Evolutionary conservation across 1,140 invertebrate species (phyloP).

Genomic region (Acromyrmex charruanus): DNA sequence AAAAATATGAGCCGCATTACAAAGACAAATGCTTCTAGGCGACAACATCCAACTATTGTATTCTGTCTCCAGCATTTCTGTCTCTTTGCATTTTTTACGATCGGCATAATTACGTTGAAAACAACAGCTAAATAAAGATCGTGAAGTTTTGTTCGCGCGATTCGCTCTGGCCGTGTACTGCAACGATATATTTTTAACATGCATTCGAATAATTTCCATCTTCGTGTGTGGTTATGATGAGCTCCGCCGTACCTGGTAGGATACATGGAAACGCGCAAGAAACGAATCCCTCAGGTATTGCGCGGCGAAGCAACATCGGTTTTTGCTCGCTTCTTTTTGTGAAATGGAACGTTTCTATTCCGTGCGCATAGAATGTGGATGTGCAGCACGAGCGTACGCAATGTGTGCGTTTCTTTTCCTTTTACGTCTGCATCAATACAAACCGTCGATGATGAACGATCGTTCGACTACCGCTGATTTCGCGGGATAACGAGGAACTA

Average conservation of each 20-base stretch:
- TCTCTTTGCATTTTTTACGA: background rate
- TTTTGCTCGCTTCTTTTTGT: conserved; percentile 41
- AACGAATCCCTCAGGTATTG: conserved; percentile 46
- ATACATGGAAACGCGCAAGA: conserved; percentile 35
- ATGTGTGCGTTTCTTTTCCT: conserved; percentile 19
- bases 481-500: conserved; percentile 26
- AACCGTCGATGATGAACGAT: conserved; percentile 55
- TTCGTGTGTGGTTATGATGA: conserved; percentile 21
- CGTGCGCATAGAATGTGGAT: conserved; percentile 29
- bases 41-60: conserved; percentile 21
- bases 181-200: background rate
- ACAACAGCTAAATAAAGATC: background rate
- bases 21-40: conserved; percentile 32
- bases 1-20: conserved; percentile 21
- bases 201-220: conserved; percentile 42
- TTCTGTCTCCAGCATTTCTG: background rate
- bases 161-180: background rate
- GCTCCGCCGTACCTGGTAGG: background rate
- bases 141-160: background rate
- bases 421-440: conserved; percentile 39
- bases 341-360: conserved; percentile 45
- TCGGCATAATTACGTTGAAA: background rate
- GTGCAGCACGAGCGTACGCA: background rate
- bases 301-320: conserved; percentile 40
- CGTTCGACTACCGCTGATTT: conserved; percentile 46